These are phyloP conservation scores for Cyphomyrmex costatus DNA, from an alignment of 1,140 invertebrate species.

Conservation along the genomic window DNA sequence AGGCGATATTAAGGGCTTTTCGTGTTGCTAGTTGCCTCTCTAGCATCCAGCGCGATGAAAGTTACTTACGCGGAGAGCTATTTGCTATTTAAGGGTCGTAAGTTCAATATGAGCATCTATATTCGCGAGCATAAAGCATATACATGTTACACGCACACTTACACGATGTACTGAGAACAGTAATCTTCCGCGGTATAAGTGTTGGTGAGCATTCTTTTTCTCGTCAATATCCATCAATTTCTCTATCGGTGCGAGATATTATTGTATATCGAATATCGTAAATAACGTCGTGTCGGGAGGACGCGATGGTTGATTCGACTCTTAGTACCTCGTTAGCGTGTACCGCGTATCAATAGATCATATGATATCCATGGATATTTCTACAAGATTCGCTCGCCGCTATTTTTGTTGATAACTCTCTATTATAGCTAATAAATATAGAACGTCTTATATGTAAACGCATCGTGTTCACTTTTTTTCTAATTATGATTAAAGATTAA, in stretches of 20 bases:
- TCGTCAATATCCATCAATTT: constrained; percentile 37
- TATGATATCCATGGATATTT: constrained; percentile 20
- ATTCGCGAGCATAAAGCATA: constrained; percentile 34
- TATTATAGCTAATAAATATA: constrained; percentile 13
- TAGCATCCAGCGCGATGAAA: constrained; percentile 31
- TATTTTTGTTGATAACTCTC: background rate
- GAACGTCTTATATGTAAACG: background rate
- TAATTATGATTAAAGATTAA: background rate
- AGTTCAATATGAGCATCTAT: constrained; percentile 54
- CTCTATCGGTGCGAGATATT: constrained; percentile 12
- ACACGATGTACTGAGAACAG: background rate
- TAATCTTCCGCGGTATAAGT: constrained; percentile 30
- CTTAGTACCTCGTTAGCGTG: constrained; percentile 20
- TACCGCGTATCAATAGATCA: background rate
- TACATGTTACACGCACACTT: constrained; percentile 36
- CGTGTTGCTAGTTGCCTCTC: constrained; percentile 13
- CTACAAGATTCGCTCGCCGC: background rate
- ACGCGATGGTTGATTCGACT: constrained; percentile 15
- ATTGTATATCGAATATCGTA: too few relatives aligned
- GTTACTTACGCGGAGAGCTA: constrained; percentile 40
- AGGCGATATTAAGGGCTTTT: constrained; percentile 36
- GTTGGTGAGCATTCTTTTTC: constrained; percentile 18
- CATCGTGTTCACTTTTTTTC: background rate
- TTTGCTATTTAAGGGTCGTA: constrained; percentile 54
- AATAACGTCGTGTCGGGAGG: background rate